Percentiles rank a stretch among this genome's conserved stretches.
phyloP scores from a whole-genome alignment of 2,797 vertebrate species.

The Margarornis squamiger region DNA sequence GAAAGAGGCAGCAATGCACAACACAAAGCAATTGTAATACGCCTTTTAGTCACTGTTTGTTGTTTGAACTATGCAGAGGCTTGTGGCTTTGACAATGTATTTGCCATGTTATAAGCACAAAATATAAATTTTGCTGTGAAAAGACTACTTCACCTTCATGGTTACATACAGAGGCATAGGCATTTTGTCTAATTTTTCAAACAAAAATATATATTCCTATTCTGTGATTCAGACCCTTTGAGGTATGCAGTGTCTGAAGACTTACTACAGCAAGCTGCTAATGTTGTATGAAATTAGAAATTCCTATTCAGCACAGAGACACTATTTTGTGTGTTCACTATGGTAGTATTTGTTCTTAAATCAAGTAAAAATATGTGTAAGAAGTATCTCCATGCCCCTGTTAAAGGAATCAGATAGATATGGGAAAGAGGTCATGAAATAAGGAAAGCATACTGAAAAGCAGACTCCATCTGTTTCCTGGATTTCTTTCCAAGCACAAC shows the following conservation, averaged over 20 bases:
- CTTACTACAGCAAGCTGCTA: slow-evolving; percentile 25
- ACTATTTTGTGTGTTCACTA: background rate
- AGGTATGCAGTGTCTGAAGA: background rate
- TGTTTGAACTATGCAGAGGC: background rate
- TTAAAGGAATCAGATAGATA: background rate
- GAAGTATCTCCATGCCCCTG: background rate
- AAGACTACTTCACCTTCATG: background rate
- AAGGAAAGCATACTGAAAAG: background rate
- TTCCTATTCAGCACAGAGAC: background rate
- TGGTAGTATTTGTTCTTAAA: background rate
- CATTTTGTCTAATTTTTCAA: background rate
- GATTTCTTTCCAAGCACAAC: background rate
- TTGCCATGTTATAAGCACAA: background rate
- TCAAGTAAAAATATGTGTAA: background rate
- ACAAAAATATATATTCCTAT: background rate
- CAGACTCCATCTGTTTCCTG: background rate
- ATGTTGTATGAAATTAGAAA: slow-evolving; percentile 58
- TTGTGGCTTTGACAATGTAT: background rate
- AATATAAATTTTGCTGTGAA: background rate
- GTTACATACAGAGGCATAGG: background rate
- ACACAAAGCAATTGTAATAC: background rate
- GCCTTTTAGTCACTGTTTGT: background rate
- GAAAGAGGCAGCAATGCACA: background rate
- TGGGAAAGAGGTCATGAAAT: background rate
- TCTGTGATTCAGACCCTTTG: background rate